Conservation (phyloP, 2,797 vertebrate genomes). For the Cynodonichthys magdalenae region DNA sequence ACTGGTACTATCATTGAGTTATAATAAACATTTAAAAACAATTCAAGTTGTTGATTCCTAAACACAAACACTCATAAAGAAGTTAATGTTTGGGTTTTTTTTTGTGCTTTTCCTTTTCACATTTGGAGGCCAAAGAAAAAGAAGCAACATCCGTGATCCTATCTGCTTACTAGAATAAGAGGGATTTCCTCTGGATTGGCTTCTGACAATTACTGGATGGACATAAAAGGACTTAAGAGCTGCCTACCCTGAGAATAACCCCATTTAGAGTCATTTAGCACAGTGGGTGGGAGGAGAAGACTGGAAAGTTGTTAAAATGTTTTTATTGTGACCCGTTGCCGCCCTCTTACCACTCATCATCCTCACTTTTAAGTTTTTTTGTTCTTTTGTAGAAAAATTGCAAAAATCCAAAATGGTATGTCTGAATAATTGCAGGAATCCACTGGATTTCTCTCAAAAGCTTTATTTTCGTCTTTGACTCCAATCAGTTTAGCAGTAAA, state of each 20-base stretch:
- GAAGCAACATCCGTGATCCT: slow-evolving; percentile 11
- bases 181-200: slow-evolving; percentile 7
- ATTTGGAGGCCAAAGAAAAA: slow-evolving; percentile 4
- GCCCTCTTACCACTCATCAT: background rate
- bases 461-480: too few species aligned
- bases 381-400: too few species aligned
- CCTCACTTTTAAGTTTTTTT: background rate
- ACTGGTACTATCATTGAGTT: too few species aligned
- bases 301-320: slow-evolving; percentile 17
- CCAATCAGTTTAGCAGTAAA: too few species aligned
- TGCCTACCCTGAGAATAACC: background rate
- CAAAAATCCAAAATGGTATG: too few species aligned
- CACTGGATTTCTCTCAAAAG: too few species aligned
- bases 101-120: background rate
- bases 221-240: slow-evolving; percentile 4
- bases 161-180: slow-evolving; percentile 4
- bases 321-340: background rate
- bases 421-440: too few species aligned
- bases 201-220: slow-evolving; percentile 8
- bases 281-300: background rate
- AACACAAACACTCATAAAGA: background rate
- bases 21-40: background rate
- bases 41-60: too few species aligned
- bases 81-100: background rate
- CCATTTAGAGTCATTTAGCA: background rate